A percentile compares a stretch with the other conserved stretches of the same genome.
phyloP scores from a whole-genome alignment of 2,113 vertebrate genomes.

The Hydrolagus affinis region DNA sequence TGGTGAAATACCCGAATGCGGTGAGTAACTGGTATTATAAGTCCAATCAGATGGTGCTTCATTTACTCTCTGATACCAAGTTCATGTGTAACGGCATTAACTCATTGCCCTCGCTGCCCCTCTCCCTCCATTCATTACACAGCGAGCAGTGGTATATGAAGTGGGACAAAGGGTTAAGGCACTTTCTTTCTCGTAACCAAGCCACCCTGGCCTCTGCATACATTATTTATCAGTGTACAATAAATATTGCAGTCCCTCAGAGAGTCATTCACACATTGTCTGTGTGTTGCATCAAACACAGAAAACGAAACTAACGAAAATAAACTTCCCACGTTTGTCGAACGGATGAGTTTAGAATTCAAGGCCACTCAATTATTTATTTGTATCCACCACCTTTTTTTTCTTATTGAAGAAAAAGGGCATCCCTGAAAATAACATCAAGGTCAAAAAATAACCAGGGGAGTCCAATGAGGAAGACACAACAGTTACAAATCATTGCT shows the following conservation, averaged over 20 bases:
- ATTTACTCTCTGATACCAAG: not conserved
- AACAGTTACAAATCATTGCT: no score
- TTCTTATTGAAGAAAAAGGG: no score
- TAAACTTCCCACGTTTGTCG: no score
- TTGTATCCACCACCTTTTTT: no score
- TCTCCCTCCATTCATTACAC: not conserved
- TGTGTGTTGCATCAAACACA: not conserved
- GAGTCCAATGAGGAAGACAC: no score
- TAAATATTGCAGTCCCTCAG: not conserved
- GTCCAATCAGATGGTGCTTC: not conserved
- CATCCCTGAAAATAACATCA: no score
- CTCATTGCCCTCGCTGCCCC: not conserved
- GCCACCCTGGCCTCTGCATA: not conserved
- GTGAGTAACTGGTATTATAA: not conserved
- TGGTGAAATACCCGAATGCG: not conserved
- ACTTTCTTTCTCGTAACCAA: not conserved
- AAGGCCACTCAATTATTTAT: no score
- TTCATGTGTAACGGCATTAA: not conserved
- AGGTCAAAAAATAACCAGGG: no score
- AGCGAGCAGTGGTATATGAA: not conserved
- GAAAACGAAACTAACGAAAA: no score
- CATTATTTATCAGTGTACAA: not conserved
- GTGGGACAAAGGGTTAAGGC: not conserved
- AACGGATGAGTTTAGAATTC: no score
- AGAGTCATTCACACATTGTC: not conserved